Evolutionary conservation across 2,113 vertebrate genomes (phyloP).

Genomic region (Aleadryas rufinucha): DNA sequence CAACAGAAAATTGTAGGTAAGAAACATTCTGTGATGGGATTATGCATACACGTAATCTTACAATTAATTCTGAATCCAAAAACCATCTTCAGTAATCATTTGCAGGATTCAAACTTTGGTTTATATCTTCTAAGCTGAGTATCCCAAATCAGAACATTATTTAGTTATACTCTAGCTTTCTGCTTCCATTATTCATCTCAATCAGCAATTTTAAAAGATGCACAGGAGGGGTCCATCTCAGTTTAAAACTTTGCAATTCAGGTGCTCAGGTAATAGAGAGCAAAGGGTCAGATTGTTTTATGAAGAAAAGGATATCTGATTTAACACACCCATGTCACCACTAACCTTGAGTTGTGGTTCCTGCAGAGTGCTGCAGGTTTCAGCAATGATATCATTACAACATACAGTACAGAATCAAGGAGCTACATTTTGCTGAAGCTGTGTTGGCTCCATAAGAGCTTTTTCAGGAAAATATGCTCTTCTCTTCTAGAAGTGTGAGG

Average conservation of each 20-base stretch:
- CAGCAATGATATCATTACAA: neutral
- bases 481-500: neutral
- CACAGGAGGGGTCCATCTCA: neutral
- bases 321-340: neutral
- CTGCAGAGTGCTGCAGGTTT: neutral
- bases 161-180: neutral
- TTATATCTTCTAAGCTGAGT: neutral
- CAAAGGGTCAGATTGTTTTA: neutral
- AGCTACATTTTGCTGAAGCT: neutral
- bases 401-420: neutral
- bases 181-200: neutral
- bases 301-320: neutral
- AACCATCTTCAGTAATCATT: neutral
- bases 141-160: neutral
- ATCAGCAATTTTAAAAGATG: neutral
- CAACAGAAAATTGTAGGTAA: neutral
- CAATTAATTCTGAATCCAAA: neutral
- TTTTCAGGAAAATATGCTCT: neutral
- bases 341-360: neutral
- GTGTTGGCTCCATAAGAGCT: neutral
- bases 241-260: neutral
- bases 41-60: neutral
- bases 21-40: neutral
- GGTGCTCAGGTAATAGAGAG: neutral
- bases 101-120: neutral